These are phyloP conservation scores for Kradibia gibbosae DNA, from an alignment of 1,140 invertebrate genomes.

Conservation along the genomic window DNA sequence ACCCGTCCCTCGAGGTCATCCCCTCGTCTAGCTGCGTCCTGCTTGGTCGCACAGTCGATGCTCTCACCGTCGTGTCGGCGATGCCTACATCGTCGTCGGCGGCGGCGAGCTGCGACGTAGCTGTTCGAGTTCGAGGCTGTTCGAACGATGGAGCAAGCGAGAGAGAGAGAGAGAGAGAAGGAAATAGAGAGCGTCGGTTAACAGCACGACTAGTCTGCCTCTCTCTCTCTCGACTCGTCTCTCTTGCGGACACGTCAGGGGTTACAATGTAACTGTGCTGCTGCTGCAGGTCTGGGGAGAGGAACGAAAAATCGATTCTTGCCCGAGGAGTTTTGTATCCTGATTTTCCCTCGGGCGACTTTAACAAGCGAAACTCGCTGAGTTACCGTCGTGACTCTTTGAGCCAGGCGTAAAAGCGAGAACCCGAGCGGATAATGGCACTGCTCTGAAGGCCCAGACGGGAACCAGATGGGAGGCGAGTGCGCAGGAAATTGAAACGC, in stretches of 20 bases:
- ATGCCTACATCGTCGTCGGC: slow-evolving; percentile 27
- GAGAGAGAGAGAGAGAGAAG: slow-evolving; percentile 6
- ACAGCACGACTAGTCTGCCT: background rate
- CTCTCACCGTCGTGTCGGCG: background rate
- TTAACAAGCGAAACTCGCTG: background rate
- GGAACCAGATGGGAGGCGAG: background rate
- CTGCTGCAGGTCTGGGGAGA: background rate
- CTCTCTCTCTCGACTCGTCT: slow-evolving; percentile 27
- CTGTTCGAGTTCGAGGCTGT: background rate
- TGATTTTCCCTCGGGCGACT: background rate
- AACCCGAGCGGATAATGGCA: no score
- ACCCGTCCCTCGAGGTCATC: slow-evolving; percentile 29
- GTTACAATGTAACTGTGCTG: slow-evolving; percentile 19
- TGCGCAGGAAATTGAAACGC: slow-evolving; percentile 20
- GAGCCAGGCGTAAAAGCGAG: no score
- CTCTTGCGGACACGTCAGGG: background rate
- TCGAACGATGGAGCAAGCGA: background rate
- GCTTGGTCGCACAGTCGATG: background rate
- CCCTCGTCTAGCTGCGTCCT: slow-evolving; percentile 18
- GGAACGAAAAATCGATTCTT: background rate
- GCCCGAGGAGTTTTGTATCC: background rate
- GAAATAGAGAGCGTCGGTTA: background rate
- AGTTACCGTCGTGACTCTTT: no score
- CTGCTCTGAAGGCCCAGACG: background rate
- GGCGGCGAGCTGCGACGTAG: slow-evolving; percentile 17